phyloP scores from a whole-genome alignment of 2,888 invertebrate genomes.

The Tetanocera ferruginea region DNA sequence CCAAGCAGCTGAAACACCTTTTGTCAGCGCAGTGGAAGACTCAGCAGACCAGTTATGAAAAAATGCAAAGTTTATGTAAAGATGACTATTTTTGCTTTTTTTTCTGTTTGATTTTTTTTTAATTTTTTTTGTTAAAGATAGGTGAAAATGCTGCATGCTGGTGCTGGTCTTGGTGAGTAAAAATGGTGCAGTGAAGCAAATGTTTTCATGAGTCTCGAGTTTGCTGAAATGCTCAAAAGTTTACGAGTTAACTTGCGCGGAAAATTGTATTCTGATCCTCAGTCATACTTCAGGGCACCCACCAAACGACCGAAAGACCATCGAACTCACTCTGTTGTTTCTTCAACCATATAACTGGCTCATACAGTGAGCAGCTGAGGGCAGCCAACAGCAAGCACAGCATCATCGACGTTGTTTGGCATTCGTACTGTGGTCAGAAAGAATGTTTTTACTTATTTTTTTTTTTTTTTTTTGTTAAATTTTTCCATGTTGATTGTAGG shows the following conservation, averaged over 20 bases:
- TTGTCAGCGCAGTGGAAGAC: neutral
- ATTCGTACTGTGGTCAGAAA: conserved; percentile 18
- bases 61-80: neutral
- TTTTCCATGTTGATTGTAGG: neutral
- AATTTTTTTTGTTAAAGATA: neutral
- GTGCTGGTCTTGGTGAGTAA: neutral
- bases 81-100: no score
- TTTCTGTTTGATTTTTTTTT: no score
- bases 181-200: neutral
- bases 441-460: no score
- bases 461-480: neutral
- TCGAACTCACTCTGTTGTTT: neutral
- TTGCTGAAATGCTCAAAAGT: conserved; percentile 43
- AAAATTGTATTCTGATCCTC: conserved; percentile 65
- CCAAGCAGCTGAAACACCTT: conserved; percentile 6
- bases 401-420: conserved; percentile 5
- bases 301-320: neutral
- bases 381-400: neutral
- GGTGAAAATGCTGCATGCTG: neutral
- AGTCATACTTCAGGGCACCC: neutral
- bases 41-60: neutral
- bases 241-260: conserved; percentile 66
- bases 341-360: neutral
- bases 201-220: neutral
- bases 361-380: neutral